These are phyloP conservation scores for Bothrops jararaca DNA, from an alignment of 2,113 vertebrate genomes.

Conservation along the genomic window DNA sequence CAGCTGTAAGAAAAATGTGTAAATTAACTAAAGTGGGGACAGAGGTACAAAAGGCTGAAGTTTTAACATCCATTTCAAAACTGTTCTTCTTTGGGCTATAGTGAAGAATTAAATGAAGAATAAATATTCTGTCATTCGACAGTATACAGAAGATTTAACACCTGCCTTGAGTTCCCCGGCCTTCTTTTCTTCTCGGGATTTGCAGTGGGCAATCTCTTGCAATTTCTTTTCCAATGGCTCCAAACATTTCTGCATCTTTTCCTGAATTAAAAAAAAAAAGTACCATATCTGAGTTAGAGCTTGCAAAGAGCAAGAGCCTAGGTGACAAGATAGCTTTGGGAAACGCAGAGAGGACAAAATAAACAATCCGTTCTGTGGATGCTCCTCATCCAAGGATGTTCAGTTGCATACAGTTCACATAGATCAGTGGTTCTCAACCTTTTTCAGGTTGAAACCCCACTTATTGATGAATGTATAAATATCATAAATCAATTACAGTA, in stretches of 20 bases:
- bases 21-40: background rate
- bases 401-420: background rate
- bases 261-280: conserved; percentile 37
- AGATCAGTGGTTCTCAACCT: no score
- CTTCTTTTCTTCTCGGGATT: conserved; percentile 79
- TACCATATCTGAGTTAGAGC: background rate
- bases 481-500: background rate
- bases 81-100: background rate
- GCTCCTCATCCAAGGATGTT: background rate
- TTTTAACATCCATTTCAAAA: background rate
- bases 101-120: background rate
- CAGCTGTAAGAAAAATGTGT: background rate
- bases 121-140: background rate
- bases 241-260: conserved; percentile 66
- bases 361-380: background rate
- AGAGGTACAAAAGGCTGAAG: background rate
- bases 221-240: conserved; percentile 63
- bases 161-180: conserved; percentile 76
- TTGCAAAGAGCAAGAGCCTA: background rate
- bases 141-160: background rate
- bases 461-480: background rate
- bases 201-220: conserved; percentile 56
- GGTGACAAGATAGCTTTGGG: background rate
- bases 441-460: no score
- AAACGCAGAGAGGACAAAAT: background rate